Evolutionary conservation across 2,113 vertebrate species (phyloP).

Genomic region (Hystrix brachyura): DNA sequence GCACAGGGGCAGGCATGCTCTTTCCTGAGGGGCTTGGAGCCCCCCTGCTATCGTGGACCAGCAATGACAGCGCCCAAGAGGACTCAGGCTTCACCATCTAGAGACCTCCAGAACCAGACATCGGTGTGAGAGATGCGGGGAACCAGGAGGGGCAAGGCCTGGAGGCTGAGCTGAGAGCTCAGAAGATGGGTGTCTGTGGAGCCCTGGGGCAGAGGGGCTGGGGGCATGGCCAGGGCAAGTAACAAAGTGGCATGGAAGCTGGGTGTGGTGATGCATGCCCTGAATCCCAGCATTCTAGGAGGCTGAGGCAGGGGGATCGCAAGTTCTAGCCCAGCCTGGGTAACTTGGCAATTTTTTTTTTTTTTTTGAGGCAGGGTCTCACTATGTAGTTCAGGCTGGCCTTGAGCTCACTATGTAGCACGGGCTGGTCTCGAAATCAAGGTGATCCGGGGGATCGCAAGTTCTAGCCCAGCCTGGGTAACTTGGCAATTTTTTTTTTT

Average conservation of each 20-base stretch:
- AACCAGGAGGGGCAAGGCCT: not conserved
- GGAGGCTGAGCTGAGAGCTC: rapidly evolving
- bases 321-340: not conserved
- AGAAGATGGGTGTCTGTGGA: not conserved
- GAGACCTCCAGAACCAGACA: not conserved
- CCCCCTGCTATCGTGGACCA: rapidly evolving
- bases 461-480: no score
- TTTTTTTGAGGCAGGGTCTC: no score
- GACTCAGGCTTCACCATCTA: no score
- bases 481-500: no score
- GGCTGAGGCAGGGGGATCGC: not conserved
- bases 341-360: not conserved
- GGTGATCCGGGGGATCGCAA: not conserved
- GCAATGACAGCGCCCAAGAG: not conserved
- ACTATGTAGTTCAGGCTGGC: no score
- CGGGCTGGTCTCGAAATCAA: no score
- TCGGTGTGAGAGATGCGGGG: rapidly evolving
- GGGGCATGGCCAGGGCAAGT: not conserved
- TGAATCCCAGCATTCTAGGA: not conserved
- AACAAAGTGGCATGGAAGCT: not conserved
- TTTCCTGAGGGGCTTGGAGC: not conserved
- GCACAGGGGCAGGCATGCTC: rapidly evolving
- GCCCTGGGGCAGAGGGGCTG: rapidly evolving
- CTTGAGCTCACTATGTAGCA: no score
- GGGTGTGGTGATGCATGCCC: not conserved